Evolutionary conservation across 1,140 invertebrate species (phyloP), one percentile per base, ranked within the genome.

Genomic region (Drosophila kurseongensis): DNA sequence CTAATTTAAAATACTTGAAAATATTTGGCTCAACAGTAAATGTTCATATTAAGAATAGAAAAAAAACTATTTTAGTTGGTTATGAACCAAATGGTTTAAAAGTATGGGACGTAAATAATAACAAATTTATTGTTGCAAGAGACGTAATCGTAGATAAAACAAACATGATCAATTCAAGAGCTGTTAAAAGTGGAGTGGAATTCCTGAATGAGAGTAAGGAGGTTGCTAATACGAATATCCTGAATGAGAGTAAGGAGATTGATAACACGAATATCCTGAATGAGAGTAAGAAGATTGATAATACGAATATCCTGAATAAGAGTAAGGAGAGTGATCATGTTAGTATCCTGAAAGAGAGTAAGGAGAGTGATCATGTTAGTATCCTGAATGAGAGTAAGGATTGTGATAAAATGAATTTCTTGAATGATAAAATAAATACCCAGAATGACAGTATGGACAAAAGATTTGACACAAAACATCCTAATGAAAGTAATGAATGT

Each of bases 111-210:
- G 5, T 29, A n/a, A 23, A 18, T 9, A 36, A 45, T 40, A 13
- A 45, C 23, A 58, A 38, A 45, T 47, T 58, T 35, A 18, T 58
- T 18, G 42, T 36, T 7, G 42, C 42, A 35, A 44, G 56, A 58
- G 44, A 58, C 18, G 56, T 47, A n/a, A 18, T 58, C 3, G 56
- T 47, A 29, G 56, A 58, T 47, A 44, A 58, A 47, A 58, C 56
- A 16, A 58, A 58, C 42, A 61, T 38, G 48, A 13, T 18, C 16
- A n/a, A 41, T n/a, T 50, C 13, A 12, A 42, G 58, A 61, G 48
- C 23, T 50, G 10, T 16, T 3, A 60, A 27, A 60, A n/a, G n/a
- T 32, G 45, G 8, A 35, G n/a, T 42, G 40, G 54, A 44, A 40
- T 40, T 40, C 18, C 54, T 14, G 16, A 56, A 40, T 44, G 38